phyloP scores from a whole-genome alignment of 2,113 vertebrate genomes.

The Oxyura jamaicensis region DNA sequence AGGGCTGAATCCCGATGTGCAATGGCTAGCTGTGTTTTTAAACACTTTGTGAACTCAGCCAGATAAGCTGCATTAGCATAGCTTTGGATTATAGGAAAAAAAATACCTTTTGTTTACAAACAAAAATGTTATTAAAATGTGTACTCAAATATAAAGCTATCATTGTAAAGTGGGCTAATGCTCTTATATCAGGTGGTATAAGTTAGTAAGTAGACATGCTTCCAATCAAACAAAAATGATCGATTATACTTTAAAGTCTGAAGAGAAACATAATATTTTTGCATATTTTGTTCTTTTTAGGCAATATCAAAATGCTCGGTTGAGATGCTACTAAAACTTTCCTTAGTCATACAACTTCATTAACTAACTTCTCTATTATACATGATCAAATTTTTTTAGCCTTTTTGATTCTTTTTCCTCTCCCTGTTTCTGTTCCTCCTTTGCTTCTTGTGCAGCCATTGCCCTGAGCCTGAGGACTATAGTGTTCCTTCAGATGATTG shows the following conservation, averaged over 20 bases:
- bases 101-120: background rate
- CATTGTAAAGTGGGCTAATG: background rate
- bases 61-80: background rate
- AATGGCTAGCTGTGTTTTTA: background rate
- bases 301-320: slow-evolving; percentile 16
- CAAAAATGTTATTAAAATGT: background rate
- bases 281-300: background rate
- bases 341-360: background rate
- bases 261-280: background rate
- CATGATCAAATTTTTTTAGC: background rate
- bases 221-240: background rate
- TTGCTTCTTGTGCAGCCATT: slow-evolving; percentile 86
- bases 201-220: background rate
- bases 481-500: slow-evolving; percentile 91
- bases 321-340: slow-evolving; percentile 13
- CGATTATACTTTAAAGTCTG: background rate
- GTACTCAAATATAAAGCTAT: background rate
- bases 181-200: background rate
- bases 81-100: background rate
- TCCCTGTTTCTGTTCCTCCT: slow-evolving; percentile 71
- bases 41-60: background rate
- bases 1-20: background rate
- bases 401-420: slow-evolving; percentile 57
- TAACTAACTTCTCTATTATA: background rate
- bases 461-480: slow-evolving; percentile 92